Percentiles rank a stretch among this genome's conserved stretches.
Evolutionary conservation across 2,888 invertebrate genomes (phyloP).

Genomic region (Ommatoiulus sabulosus): DNA sequence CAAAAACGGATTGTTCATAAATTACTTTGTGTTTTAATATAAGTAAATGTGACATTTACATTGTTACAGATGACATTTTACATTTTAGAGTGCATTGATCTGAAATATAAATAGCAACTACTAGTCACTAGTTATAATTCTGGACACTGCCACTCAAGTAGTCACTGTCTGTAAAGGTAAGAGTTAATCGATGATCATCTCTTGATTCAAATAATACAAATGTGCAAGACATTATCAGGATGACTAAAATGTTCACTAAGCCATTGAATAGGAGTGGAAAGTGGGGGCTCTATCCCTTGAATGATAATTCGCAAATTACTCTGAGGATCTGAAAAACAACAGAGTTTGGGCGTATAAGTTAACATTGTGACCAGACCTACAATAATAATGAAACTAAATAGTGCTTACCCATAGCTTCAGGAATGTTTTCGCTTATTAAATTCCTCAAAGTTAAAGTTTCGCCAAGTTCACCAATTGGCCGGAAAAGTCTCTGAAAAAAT

Average conservation of each 20-base stretch:
- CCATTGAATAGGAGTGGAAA: slow-evolving; percentile 95
- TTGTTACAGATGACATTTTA: not conserved
- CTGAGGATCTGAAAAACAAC: slow-evolving; percentile 56
- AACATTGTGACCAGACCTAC: too few species aligned
- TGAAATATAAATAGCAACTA: too few species aligned
- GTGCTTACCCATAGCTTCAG: slow-evolving; percentile 64
- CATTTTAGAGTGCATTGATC: too few species aligned
- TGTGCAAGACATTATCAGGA: slow-evolving; percentile 93
- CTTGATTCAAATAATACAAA: slow-evolving; percentile 50
- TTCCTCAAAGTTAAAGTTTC: slow-evolving; percentile 79
- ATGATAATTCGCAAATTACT: slow-evolving; percentile 76
- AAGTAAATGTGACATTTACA: not conserved
- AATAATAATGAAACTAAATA: too few species aligned
- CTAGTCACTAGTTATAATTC: too few species aligned
- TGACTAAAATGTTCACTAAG: slow-evolving; percentile 97
- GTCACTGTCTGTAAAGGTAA: too few species aligned
- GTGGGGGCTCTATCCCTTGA: slow-evolving; percentile 89
- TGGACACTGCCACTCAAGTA: too few species aligned
- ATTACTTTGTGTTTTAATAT: not conserved
- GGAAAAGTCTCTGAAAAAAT: slow-evolving; percentile 80
- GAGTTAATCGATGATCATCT: too few species aligned
- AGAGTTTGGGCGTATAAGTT: not conserved
- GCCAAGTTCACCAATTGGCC: slow-evolving; percentile 81
- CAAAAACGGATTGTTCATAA: not conserved
- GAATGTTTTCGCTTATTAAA: slow-evolving; percentile 78